Evolutionary conservation across 2,888 invertebrate species (phyloP).

Genomic region (Lochmaea crataegi): DNA sequence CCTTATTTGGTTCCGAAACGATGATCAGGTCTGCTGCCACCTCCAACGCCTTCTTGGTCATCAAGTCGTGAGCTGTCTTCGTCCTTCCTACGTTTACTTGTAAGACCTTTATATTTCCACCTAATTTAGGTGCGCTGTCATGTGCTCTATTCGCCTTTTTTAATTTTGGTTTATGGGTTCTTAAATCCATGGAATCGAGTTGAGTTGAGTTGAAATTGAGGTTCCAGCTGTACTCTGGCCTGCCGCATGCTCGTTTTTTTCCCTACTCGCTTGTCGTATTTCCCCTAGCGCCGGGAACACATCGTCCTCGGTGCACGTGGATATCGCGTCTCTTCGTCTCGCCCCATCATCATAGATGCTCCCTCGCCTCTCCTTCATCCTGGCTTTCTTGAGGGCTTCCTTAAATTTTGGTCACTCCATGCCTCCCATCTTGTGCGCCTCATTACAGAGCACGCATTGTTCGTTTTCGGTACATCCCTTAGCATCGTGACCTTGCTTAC

Average conservation of each 20-base stretch:
- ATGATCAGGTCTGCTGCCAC: slow-evolving; percentile 7
- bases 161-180: background rate
- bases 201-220: background rate
- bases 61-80: slow-evolving; percentile 9
- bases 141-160: background rate
- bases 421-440: slow-evolving; percentile 4
- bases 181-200: background rate
- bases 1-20: slow-evolving; percentile 18
- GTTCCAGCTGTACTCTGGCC: too few species aligned
- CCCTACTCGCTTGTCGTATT: background rate
- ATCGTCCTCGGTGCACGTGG: background rate
- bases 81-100: slow-evolving; percentile 1
- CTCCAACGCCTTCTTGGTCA: background rate
- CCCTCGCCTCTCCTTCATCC: slow-evolving; percentile 5
- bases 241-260: too few species aligned
- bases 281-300: background rate
- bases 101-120: background rate
- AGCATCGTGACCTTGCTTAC: slow-evolving; percentile 18
- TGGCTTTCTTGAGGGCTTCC: slow-evolving; percentile 6
- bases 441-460: background rate
- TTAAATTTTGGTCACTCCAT: slow-evolving; percentile 5
- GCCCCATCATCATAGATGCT: background rate
- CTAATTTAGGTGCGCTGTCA: background rate
- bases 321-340: background rate
- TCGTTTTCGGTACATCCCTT: slow-evolving; percentile 7